Evolutionary conservation across 2,888 invertebrate species (phyloP).

Genomic region (Amblyjoppa proteus): DNA sequence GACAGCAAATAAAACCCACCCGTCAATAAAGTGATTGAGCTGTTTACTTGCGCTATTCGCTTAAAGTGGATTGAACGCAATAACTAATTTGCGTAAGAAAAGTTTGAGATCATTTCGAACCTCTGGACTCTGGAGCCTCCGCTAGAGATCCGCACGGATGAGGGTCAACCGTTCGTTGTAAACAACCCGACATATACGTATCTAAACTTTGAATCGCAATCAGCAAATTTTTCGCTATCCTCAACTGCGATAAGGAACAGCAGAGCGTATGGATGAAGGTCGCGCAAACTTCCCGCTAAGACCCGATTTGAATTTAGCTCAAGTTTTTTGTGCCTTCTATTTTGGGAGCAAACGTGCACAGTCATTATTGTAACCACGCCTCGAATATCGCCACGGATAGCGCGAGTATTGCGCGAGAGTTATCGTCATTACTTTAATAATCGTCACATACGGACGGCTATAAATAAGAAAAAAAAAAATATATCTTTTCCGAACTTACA

Average conservation of each 20-base stretch:
- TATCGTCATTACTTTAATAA: neutral
- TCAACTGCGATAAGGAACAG: neutral
- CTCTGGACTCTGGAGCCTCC: slow-evolving; percentile 7
- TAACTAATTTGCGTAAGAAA: neutral
- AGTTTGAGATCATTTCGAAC: neutral
- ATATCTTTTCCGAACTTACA: neutral
- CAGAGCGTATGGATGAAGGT: neutral
- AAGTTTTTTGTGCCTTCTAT: neutral
- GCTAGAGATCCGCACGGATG: neutral
- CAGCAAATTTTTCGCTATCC: neutral
- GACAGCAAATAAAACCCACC: neutral
- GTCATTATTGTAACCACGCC: neutral
- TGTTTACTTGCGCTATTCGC: neutral
- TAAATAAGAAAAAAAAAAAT: neutral
- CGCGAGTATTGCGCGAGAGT: neutral
- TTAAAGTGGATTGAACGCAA: neutral
- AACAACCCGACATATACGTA: neutral
- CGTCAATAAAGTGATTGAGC: neutral
- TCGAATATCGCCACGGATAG: neutral
- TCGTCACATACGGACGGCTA: neutral
- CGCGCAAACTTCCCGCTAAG: neutral
- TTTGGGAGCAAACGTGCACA: neutral
- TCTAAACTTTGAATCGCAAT: neutral
- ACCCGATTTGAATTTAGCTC: neutral
- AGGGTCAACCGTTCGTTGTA: neutral